Evolutionary conservation across 2,797 vertebrate genomes (phyloP).

Genomic region (Gouania willdenowi): DNA sequence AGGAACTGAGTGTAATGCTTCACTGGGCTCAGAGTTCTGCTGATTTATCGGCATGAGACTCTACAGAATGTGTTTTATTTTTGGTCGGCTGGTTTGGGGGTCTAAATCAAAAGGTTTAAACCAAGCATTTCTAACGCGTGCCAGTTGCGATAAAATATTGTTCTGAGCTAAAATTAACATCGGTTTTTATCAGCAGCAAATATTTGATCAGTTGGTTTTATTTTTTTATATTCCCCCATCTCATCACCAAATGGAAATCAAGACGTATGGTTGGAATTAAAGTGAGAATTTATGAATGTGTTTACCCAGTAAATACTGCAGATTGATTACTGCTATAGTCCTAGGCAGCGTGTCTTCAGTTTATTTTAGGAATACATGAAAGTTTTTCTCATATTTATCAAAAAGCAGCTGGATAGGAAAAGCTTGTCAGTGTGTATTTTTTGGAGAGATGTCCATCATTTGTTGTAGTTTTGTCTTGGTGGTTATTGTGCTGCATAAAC

Average conservation of each 20-base stretch:
- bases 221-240: too few species aligned
- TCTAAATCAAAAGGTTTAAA: background rate
- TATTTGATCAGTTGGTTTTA: too few species aligned
- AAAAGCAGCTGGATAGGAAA: constrained; percentile 31
- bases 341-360: constrained; percentile 10
- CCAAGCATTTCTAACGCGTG: constrained; percentile 8
- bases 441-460: constrained; percentile 9
- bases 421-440: constrained; percentile 8
- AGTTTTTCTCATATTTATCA: constrained; percentile 4
- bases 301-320: constrained; percentile 23
- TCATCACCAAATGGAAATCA: too few species aligned
- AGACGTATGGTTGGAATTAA: constrained; percentile 5
- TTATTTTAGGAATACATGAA: constrained; percentile 11
- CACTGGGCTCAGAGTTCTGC: constrained; percentile 12
- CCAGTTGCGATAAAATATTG: constrained; percentile 10
- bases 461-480: background rate
- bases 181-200: too few species aligned
- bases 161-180: too few species aligned
- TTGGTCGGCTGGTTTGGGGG: background rate
- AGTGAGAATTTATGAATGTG: background rate
- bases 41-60: constrained; percentile 15
- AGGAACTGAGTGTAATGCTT: constrained; percentile 16
- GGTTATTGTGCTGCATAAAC: background rate
- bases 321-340: constrained; percentile 6
- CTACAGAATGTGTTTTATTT: constrained; percentile 17